A percentile compares a stretch with the other conserved stretches of the same genome.
These are phyloP conservation scores for Sinocyclocheilus anshuiensis DNA, from an alignment of 2,113 vertebrate genomes.

Conservation along the genomic window DNA sequence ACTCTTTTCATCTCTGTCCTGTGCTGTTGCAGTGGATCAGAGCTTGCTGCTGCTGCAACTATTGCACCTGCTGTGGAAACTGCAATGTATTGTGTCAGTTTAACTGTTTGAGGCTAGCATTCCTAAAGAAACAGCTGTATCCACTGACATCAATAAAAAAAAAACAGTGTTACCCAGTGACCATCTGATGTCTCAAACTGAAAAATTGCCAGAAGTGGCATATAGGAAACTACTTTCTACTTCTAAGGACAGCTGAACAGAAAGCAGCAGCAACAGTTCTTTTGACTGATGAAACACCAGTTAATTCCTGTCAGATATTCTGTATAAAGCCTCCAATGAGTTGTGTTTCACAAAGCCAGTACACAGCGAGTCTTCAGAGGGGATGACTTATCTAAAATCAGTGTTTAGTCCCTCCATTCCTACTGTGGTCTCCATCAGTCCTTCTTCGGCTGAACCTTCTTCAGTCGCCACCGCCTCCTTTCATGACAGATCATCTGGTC, in stretches of 20 bases:
- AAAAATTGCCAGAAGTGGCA: constrained; percentile 29
- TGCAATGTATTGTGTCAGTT: constrained; percentile 18
- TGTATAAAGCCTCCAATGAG: constrained; percentile 68
- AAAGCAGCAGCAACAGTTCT: constrained; percentile 66
- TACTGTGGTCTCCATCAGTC: constrained; percentile 56
- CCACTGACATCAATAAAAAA: not conserved
- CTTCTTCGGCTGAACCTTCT: constrained; percentile 65
- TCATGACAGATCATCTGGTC: constrained; percentile 55
- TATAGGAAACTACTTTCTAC: constrained; percentile 64
- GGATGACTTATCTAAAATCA: constrained; percentile 49
- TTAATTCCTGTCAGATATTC: constrained; percentile 70
- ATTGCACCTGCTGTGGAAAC: constrained; percentile 38
- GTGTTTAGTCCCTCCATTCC: constrained; percentile 55
- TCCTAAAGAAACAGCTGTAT: not conserved
- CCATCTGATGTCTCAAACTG: constrained; percentile 19
- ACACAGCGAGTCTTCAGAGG: constrained; percentile 71
- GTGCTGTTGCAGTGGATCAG: constrained; percentile 27
- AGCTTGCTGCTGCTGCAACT: constrained; percentile 36
- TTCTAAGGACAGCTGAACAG: constrained; percentile 72
- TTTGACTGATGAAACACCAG: constrained; percentile 70
- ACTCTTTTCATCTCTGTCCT: constrained; percentile 53
- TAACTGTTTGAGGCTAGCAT: constrained; percentile 8
- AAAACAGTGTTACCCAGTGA: not conserved
- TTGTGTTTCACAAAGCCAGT: constrained; percentile 65
- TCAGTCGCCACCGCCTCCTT: constrained; percentile 62